Evolutionary conservation across 2,113 vertebrate species (phyloP), one percentile per base, ranked within the genome.

Genomic region (Formicarius rufipectus): DNA sequence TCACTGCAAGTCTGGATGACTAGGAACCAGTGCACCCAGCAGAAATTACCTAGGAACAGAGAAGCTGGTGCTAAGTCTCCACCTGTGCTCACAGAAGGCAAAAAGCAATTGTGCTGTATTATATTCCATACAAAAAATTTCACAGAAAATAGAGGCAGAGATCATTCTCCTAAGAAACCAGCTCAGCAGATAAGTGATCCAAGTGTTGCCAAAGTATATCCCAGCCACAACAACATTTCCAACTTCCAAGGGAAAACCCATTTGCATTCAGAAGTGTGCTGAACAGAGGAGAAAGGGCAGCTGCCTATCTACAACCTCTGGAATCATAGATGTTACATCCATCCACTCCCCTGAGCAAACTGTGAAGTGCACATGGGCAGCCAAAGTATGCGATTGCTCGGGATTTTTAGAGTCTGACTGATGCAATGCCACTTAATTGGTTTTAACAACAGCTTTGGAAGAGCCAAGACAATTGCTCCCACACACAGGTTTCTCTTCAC

Each of bases 341-440:
- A 19, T 31, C 28, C 28, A 22, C 27, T 42, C 11, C 23, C 23
- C 44, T 15, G 31, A 25, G 9, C 15, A 24, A 40, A 18, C 5
- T 0, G 1, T 0, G 4, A 76, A 30, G 30, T 6, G 31, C 18
- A 28, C 10, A 14, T 0, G 1, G 14, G 30, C 22, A 76, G 23
- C 16, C 14, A 72, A 67, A 18, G 30, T 44, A 22, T 27, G 15
- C 10, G 16, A 16, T 28, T 87, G 12, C 17, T 68, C 44, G 3
- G 6, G 33, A 7, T 40, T 71, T 31, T 62, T 5, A 12, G 42
- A 45, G 9, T 35, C 27, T 35, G 19, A 35, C 19, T 18, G 40
- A 42, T 42, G 40, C 49, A 76, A 53, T 9, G 9, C 18, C n/a
- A 67, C 39, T 15, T 39, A 63, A 44, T 7, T 53, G 7, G 6